Base-by-base conservation (phyloP, 1,140 invertebrate genomes). In the Acyrthosiphon pisum region DNA sequence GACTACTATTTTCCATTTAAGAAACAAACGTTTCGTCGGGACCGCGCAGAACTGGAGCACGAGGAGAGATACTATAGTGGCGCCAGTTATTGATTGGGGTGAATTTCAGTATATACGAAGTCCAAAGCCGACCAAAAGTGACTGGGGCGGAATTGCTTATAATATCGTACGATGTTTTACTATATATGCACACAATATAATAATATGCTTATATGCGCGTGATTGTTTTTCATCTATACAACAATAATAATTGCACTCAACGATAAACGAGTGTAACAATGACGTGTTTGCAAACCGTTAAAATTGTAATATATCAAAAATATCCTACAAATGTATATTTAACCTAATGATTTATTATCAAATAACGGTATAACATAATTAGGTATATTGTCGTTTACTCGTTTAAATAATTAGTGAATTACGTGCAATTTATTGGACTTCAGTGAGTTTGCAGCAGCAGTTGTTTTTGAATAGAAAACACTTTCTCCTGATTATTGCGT, bases 31-130 rank as follows among this genome's bases (percentile, higher is more conserved):
- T 35, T 92, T 44, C 41, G 22, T 83, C 76, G 76, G 76, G 30
- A 60, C 76, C 18, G 76, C 8, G 76, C 7, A 53, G 20, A 90
- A 91, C 90, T 83, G 22, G 60, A 50, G 37, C n/a, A 50, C 81
- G 76, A 50, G 81, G 48, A 93, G 48, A 93, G 91, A 93, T 86
- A 93, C 76, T 53, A 56, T 86, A 44, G 91, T 93, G 91, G 91
- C 91, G 91, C 91, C 91, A 93, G 76, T 93, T 93, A 93, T 93
- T 86, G 91, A 93, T 93, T 93, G 91, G 35, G 68, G 48, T 23
- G 60, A 35, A 83, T 76, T 91, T 91, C 90, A 50, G 50, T 53
- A 91, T 68, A 91, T 81, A 68, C 91, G 91, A 93, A 93, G 91
- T 93, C 91, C 81, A 92, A 84, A 92, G 68, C 91, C 50, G n/a